Percentiles rank a stretch among this genome's conserved stretches.
phyloP scores from a whole-genome alignment of 2,888 invertebrate genomes.

The Oligia strigilis region DNA sequence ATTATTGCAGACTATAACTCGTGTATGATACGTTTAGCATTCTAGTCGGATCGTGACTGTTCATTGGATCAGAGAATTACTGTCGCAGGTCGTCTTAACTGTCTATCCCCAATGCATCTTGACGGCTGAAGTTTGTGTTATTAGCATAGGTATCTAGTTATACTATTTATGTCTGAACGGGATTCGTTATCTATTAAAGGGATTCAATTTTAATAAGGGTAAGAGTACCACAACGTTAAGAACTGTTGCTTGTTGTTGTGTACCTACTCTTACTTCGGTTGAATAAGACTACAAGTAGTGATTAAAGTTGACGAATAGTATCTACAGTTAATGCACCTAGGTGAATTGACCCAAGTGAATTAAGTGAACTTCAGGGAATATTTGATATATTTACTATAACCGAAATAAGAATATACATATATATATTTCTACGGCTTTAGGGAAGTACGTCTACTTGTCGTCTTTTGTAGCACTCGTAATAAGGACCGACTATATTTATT shows the following conservation, averaged over 20 bases:
- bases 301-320: no score
- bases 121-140: no score
- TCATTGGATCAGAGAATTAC: conserved; percentile 55
- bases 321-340: no score
- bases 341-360: no score
- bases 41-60: conserved; percentile 51
- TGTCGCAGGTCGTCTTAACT: conserved; percentile 40
- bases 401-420: no score
- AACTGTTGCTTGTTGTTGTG: neutral
- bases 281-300: no score
- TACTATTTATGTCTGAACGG: neutral
- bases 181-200: neutral
- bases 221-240: neutral
- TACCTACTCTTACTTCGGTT: neutral
- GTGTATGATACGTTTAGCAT: neutral
- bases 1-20: neutral
- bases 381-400: no score
- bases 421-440: no score
- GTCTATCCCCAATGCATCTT: conserved; percentile 3
- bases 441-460: no score
- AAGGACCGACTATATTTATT: neutral
- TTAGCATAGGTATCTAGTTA: no score
- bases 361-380: no score
- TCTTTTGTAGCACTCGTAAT: neutral
- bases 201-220: neutral